Evolutionary conservation across 2,113 vertebrate genomes (phyloP).

Genomic region (Sprattus sprattus): DNA sequence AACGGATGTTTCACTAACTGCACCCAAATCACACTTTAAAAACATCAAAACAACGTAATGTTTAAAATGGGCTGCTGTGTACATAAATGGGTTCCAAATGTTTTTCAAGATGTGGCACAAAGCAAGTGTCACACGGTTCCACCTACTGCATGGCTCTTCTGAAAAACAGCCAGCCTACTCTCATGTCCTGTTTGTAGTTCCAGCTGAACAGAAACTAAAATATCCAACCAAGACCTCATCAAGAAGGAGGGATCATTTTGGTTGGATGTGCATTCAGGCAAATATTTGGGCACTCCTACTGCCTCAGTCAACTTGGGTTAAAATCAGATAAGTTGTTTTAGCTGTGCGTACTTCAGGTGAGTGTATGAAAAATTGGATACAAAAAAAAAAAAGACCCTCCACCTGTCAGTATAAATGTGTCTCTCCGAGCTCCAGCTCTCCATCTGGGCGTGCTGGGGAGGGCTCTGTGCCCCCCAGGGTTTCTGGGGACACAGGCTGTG

Average conservation of each 20-base stretch:
- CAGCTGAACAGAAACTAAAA: not conserved
- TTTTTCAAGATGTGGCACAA: conserved; percentile 1
- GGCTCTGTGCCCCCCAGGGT: not conserved
- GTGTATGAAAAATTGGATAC: not conserved
- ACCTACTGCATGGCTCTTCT: not conserved
- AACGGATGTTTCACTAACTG: not conserved
- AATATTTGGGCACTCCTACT: not conserved
- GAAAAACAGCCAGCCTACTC: not conserved
- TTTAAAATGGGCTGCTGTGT: not conserved
- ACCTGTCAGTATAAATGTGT: not conserved
- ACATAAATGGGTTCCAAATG: not conserved
- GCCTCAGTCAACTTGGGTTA: not conserved
- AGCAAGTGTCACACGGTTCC: not conserved
- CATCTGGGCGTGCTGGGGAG: not conserved
- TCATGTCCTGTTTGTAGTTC: not conserved
- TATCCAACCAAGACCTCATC: not conserved
- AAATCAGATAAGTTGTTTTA: not conserved
- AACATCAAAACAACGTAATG: conserved; percentile 2
- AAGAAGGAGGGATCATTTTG: not conserved
- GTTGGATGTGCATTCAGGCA: not conserved
- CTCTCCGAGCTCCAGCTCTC: not conserved
- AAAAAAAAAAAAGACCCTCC: not conserved
- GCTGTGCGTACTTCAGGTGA: not conserved
- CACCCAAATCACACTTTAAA: not conserved
- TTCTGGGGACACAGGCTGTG: not conserved